Conservation (phyloP, 2,888 invertebrate species). For the Campaea margaritaria region DNA sequence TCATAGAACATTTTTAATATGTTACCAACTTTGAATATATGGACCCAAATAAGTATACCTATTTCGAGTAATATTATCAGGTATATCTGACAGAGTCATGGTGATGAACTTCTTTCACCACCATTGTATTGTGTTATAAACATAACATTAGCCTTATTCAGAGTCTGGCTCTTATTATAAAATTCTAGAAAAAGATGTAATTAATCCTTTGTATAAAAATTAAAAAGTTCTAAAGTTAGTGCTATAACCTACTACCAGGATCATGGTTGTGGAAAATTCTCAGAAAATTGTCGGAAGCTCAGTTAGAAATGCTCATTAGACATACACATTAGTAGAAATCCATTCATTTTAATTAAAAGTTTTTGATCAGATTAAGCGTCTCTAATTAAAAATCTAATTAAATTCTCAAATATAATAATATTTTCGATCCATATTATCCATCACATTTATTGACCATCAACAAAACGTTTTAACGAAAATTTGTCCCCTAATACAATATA, state of each 20-base stretch:
- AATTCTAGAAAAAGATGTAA: too few relatives aligned
- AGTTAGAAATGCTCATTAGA: slow-evolving; percentile 6
- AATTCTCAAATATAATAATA: slow-evolving; percentile 1
- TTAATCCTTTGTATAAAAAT: too few relatives aligned
- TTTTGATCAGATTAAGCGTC: slow-evolving; percentile 7
- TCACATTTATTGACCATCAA: slow-evolving; percentile 26
- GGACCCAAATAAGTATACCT: too few relatives aligned
- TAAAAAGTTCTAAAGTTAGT: too few relatives aligned
- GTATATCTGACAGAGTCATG: too few relatives aligned
- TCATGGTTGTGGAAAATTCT: neutral
- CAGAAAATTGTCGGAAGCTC: neutral
- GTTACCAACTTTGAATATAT: too few relatives aligned
- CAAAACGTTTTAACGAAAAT: slow-evolving; percentile 31
- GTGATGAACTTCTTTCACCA: too few relatives aligned
- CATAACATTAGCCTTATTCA: too few relatives aligned
- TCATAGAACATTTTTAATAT: neutral
- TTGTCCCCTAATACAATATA: slow-evolving; percentile 39
- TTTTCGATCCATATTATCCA: slow-evolving; percentile 14
- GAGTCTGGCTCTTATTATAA: too few relatives aligned
- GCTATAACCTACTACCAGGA: too few relatives aligned
- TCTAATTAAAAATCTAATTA: slow-evolving; percentile 12
- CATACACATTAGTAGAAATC: slow-evolving; percentile 1
- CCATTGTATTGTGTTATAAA: too few relatives aligned
- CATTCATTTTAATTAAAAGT: slow-evolving; percentile 24
- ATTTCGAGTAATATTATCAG: too few relatives aligned